Conservation (phyloP, 2,797 vertebrate genomes). For the Pseudomugil gertrudae region DNA sequence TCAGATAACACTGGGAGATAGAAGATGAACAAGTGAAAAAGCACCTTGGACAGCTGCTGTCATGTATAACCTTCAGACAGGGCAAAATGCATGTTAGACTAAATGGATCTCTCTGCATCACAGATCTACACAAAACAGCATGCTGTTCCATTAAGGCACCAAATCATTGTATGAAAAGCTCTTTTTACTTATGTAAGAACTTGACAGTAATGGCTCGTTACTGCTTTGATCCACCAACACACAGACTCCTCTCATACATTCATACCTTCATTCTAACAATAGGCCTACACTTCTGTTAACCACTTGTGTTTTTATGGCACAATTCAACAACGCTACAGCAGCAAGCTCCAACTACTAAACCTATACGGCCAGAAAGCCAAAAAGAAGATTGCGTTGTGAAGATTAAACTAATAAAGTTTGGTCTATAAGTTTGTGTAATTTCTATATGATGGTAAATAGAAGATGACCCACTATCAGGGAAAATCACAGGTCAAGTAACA, state of each 20-base stretch:
- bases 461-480: conserved; percentile 61
- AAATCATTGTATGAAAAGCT: conserved; percentile 62
- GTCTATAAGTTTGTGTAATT: too few species aligned
- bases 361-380: too few species aligned
- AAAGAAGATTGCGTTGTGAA: background rate
- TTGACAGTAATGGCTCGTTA: conserved; percentile 77
- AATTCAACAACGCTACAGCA: conserved; percentile 36
- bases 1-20: conserved; percentile 51
- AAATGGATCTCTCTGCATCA: conserved; percentile 44
- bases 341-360: conserved; percentile 17
- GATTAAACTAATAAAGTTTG: background rate
- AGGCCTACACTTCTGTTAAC: conserved; percentile 57
- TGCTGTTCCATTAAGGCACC: conserved; percentile 47
- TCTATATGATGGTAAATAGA: background rate
- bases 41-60: conserved; percentile 38
- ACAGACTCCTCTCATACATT: conserved; percentile 66
- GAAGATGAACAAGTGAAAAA: conserved; percentile 42
- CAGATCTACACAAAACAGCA: conserved; percentile 53
- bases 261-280: conserved; percentile 68
- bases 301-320: conserved; percentile 58
- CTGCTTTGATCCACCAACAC: conserved; percentile 76
- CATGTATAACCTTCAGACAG: conserved; percentile 49
- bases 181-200: conserved; percentile 68
- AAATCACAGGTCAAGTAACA: conserved; percentile 75
- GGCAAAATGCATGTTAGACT: conserved; percentile 15